Evolutionary conservation across 2,113 vertebrate species (phyloP), one percentile per base, ranked within the genome.

Genomic region (Chauna torquata): DNA sequence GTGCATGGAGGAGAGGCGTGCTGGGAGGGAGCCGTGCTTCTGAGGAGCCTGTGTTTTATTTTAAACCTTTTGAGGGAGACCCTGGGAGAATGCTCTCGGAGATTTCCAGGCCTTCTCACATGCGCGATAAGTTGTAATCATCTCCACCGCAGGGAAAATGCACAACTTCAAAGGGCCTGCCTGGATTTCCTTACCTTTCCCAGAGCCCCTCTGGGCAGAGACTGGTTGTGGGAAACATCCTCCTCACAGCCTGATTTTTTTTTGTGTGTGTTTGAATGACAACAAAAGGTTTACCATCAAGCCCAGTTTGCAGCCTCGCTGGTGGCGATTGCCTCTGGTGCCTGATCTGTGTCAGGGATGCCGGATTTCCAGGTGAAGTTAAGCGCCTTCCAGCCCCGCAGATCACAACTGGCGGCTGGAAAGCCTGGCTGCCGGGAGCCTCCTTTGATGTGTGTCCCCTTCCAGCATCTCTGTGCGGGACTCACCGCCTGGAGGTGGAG

Each of bases 211-310:
- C 69, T 68, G 59, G 90, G 95, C 80, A 82, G 65, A 68, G 76
- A 47, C 59, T 70, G 68, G 20, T 74, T 92, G 44, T 91, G 86
- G 88, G 94, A 95, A 95, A 84, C 86, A 70, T 83, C 61, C 34
- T 78, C 27, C 40, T 90, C 52, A 25, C 10, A 58, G 22, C 1
- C 1, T 42, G 50, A 27, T 52, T 50, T 59, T 45, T 58, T 54
- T 42, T 76, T 71, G 52, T 13, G 66, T 19, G 18, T 38, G 54
- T 65, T 92, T 82, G 74, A 90, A 83, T 15, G 24, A 40, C 61
- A 38, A 38, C 47, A 79, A 68, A 72, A 59, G 19, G 23, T 77
- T 90, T 81, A 45, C 69, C 27, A 40, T 86, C 55, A 64, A 78
- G 52, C 25, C 16, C 59, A 52, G 47, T 86, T 61, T 49, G 71